Conservation (phyloP, 1,140 invertebrate species). For the Bombus confusus region DNA sequence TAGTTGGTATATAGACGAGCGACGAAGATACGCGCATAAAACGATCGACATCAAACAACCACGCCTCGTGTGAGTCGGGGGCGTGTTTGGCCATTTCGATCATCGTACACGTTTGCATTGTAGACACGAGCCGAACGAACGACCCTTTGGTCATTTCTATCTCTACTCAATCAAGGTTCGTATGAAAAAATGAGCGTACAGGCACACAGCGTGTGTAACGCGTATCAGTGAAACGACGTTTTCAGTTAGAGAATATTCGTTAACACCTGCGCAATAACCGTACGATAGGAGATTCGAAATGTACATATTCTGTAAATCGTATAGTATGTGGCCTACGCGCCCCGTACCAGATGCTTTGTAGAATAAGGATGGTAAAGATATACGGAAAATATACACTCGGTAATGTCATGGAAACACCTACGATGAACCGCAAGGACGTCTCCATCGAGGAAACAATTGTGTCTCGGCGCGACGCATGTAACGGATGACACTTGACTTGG, state of each 20-base stretch:
- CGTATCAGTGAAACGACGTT: neutral
- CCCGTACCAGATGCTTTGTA: neutral
- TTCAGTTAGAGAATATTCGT: too few species aligned
- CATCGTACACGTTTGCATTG: neutral
- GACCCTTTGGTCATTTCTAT: neutral
- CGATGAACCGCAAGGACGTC: constrained; percentile 41
- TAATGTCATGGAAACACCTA: constrained; percentile 20
- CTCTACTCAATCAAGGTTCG: neutral
- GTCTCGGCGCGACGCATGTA: neutral
- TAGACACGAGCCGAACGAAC: neutral
- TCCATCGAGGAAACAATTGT: constrained; percentile 19
- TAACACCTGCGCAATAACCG: neutral
- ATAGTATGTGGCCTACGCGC: neutral
- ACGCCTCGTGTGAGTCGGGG: neutral
- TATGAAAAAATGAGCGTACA: too few species aligned
- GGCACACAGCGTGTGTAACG: too few species aligned
- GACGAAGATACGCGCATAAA: neutral
- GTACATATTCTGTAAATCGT: neutral
- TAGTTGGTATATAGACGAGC: too few species aligned
- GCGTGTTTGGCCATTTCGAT: neutral
- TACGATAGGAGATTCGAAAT: neutral
- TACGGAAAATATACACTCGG: neutral
- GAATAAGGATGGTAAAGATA: neutral
- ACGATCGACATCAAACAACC: neutral
- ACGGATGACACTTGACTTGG: neutral